phyloP scores from a whole-genome alignment of 2,888 invertebrate genomes.

The Aporophyla lueneburgensis region DNA sequence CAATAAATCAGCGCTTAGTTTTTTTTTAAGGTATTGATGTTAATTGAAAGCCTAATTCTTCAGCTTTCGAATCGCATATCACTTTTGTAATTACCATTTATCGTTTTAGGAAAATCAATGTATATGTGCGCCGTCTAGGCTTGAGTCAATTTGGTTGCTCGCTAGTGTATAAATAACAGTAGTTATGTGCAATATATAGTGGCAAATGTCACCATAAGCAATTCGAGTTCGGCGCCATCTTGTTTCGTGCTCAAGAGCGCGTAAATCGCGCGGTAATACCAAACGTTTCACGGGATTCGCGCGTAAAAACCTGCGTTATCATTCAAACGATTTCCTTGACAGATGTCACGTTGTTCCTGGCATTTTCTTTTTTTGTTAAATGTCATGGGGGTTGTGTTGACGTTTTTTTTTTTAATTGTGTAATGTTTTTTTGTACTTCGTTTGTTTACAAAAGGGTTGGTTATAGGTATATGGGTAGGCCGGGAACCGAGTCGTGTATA shows the following conservation, averaged over 20 bases:
- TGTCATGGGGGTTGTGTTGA: background rate
- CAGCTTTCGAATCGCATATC: too few species aligned
- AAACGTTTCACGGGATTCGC: background rate
- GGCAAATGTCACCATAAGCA: constrained; percentile 30
- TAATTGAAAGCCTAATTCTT: too few species aligned
- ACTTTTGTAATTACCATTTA: too few species aligned
- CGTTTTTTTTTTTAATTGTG: background rate
- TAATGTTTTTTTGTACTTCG: background rate
- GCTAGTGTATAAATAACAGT: constrained; percentile 15
- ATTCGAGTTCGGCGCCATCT: constrained; percentile 32
- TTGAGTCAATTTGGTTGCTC: too few species aligned
- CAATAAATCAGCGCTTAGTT: too few species aligned
- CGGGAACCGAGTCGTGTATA: too few species aligned
- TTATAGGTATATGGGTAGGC: rapidly evolving
- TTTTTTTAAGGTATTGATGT: too few species aligned
- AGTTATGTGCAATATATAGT: background rate
- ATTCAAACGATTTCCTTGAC: constrained; percentile 39
- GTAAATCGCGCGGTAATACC: constrained; percentile 36
- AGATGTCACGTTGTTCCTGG: constrained; percentile 17
- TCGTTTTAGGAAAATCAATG: too few species aligned
- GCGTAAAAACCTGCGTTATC: constrained; percentile 30
- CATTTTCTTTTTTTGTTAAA: constrained; percentile 11
- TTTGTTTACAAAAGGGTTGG: background rate
- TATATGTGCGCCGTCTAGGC: too few species aligned
- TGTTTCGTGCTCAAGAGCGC: constrained; percentile 17